Conservation (phyloP, 2,113 vertebrate species). For the Henicopernis longicauda region DNA sequence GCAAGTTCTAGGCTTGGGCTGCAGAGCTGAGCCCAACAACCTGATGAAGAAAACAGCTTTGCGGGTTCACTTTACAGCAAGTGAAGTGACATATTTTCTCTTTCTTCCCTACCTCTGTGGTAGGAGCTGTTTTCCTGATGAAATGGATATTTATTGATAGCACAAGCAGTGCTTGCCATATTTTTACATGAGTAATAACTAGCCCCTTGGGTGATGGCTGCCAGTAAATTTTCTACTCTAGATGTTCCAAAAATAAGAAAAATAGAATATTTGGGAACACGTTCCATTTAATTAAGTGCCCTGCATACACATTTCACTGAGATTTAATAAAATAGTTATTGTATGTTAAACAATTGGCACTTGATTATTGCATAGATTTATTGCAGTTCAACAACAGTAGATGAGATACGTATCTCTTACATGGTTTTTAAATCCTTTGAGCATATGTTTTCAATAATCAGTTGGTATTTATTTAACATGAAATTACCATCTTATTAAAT, state of each 20-base stretch:
- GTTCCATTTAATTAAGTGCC: conserved; percentile 36
- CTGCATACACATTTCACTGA: not conserved
- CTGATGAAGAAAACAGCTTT: not conserved
- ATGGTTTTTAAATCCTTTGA: conserved; percentile 36
- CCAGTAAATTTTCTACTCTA: conserved; percentile 26
- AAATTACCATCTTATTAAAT: conserved; percentile 66
- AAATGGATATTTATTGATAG: conserved; percentile 42
- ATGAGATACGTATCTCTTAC: conserved; percentile 24
- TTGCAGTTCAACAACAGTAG: conserved; percentile 8
- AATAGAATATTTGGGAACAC: conserved; percentile 22
- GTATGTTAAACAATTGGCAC: conserved; percentile 54
- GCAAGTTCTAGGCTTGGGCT: not conserved
- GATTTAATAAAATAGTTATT: conserved; percentile 55
- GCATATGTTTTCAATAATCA: conserved; percentile 57
- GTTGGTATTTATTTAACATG: conserved; percentile 60
- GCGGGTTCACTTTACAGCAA: not conserved
- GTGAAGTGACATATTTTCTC: not conserved
- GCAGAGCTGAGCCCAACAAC: not conserved
- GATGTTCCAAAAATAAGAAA: conserved; percentile 35
- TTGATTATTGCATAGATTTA: conserved; percentile 51
- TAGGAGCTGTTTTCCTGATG: not conserved
- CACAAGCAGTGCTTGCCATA: conserved; percentile 2
- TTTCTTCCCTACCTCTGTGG: not conserved
- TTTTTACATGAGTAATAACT: conserved; percentile 32
- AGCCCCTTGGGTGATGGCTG: not conserved